These are phyloP conservation scores for Porphyrio hochstetteri DNA, from an alignment of 2,113 vertebrate species.

Conservation along the genomic window DNA sequence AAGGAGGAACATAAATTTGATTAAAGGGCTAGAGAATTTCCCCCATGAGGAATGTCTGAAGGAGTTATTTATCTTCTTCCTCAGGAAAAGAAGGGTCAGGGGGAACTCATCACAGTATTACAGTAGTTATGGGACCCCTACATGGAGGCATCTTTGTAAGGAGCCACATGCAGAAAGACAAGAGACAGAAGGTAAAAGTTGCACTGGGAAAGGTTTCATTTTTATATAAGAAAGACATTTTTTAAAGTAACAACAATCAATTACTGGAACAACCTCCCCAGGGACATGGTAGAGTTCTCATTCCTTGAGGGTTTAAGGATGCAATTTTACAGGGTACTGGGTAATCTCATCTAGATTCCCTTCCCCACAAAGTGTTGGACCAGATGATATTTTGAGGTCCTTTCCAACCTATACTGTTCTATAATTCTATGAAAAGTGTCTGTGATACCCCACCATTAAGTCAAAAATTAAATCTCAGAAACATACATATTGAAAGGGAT, in stretches of 20 bases:
- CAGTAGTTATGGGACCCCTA: not conserved
- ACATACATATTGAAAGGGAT: not conserved
- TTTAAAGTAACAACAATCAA: not conserved
- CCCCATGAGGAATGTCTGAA: not conserved
- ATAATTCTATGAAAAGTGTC: not conserved
- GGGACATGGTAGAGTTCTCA: not conserved
- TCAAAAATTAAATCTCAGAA: not conserved
- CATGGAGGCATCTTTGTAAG: not conserved
- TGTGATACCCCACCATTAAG: not conserved
- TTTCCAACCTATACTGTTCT: not conserved
- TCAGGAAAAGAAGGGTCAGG: not conserved
- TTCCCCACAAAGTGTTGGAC: not conserved
- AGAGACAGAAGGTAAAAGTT: not conserved
- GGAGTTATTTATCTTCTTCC: not conserved
- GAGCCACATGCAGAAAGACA: not conserved
- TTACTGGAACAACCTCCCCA: not conserved
- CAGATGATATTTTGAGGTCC: not conserved
- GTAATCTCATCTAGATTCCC: not conserved
- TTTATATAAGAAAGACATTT: too few species aligned
- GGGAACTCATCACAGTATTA: not conserved
- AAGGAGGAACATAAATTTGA: not conserved
- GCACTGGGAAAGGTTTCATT: not conserved
- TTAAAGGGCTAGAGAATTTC: not conserved
- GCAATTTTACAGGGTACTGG: not conserved
- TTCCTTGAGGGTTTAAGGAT: not conserved